Base-by-base conservation (phyloP, 2,113 vertebrate species). In the Serinus canaria region DNA sequence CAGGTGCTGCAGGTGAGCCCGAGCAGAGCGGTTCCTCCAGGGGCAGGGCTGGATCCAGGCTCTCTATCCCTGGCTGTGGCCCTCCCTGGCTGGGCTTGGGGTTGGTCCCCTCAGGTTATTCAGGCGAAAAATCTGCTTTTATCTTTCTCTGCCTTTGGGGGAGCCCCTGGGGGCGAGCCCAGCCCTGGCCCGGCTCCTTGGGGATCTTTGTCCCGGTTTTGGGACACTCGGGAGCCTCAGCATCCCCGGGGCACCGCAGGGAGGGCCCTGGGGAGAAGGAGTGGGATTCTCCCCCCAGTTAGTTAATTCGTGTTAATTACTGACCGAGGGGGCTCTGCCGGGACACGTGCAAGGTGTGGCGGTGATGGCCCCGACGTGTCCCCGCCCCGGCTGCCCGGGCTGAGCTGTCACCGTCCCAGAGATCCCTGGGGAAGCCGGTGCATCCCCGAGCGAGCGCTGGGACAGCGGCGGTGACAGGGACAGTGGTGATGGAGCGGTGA, bases 321-420 rank as follows among this genome's bases (percentile, higher is more conserved):
- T 28, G 1, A 0, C 0, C 0, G 1, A 2, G 33, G 69, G 5
- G 37, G 6, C 3, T 1, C 62, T 24, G 88, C 6, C 1, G 0
- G 11, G 5, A 17, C 68, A 18, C 12, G 0, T 0, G 7, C 35
- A 1, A 1, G 3, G 2, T 9, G 41, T 11, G 43, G 62, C 41
- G 3, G n/a, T 0, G 15, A 5, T 9, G 27, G 22, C 39, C 2
- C 37, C 53, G 49, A 6, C 0, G 3, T 30, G 4, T 6, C 46
- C 2, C 21, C 6, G 13, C 11, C 31, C 13, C 15, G 3, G 22
- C 44, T 41, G 8, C 55, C 41, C 8, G 4, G 8, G 12, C 15
- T 13, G 86, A 24, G 68, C 24, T 13, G 46, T 9, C 60, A 37
- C 68, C 33, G 37, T 37, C 37, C 24, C 1, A 1, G 17, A 4